These are phyloP conservation scores for Syngnathus floridae DNA, from an alignment of 2,113 vertebrate genomes.

Conservation along the genomic window DNA sequence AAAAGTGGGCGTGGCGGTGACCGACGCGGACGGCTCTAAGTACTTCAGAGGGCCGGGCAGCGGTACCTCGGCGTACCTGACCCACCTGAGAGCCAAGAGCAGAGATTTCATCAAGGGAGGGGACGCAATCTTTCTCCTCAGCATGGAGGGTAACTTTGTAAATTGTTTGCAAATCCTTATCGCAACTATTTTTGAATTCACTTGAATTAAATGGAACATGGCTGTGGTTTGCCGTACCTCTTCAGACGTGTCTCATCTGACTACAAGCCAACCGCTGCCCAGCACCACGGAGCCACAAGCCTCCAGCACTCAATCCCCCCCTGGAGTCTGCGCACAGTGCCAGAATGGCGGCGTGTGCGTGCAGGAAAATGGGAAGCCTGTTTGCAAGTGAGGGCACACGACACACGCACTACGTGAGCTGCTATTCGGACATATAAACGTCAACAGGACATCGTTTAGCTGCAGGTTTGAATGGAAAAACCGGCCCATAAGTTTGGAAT, in stretches of 20 bases:
- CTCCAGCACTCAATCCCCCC: neutral
- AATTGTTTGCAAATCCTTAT: neutral
- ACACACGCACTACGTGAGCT: neutral
- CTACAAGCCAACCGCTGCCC: slow-evolving; percentile 48
- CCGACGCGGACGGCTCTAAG: slow-evolving; percentile 72
- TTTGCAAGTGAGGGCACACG: slow-evolving; percentile 76
- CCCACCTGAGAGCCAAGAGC: slow-evolving; percentile 74
- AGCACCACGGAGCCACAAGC: neutral
- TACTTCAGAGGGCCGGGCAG: slow-evolving; percentile 66
- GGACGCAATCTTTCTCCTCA: slow-evolving; percentile 76
- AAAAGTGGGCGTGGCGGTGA: slow-evolving; percentile 65
- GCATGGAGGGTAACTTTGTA: slow-evolving; percentile 75
- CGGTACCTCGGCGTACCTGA: slow-evolving; percentile 73
- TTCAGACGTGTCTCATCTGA: slow-evolving; percentile 81
- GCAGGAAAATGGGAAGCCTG: slow-evolving; percentile 1
- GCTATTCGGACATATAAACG: neutral
- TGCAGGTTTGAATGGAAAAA: neutral
- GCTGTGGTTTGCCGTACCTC: slow-evolving; percentile 11
- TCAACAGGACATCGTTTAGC: neutral
- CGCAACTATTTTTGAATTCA: neutral
- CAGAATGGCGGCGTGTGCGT: slow-evolving; percentile 77
- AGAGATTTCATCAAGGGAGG: slow-evolving; percentile 83
- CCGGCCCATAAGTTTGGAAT: neutral
- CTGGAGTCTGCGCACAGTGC: slow-evolving; percentile 68
- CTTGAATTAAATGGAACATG: slow-evolving; percentile 7